Base-by-base conservation (phyloP, 2,113 vertebrate genomes). In the Poeciliopsis prolifica region DNA sequence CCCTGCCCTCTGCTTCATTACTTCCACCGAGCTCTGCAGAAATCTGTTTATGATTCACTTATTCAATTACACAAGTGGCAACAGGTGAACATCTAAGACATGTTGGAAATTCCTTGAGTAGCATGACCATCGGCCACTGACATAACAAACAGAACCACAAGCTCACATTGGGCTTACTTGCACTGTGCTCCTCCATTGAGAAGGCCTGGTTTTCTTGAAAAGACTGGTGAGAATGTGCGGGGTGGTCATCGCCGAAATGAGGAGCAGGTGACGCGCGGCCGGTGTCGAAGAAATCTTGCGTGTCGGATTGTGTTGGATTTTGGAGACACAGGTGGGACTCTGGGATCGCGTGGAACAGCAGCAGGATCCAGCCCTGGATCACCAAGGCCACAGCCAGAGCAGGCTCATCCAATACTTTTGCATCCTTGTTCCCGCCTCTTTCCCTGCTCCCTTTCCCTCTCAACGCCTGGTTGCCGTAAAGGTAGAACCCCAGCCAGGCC, bases 171-270 rank as follows among this genome's bases (percentile, higher is more conserved):
- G 64, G 40, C 91, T 19, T 91, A 98, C 98, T 97, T 96, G 96
- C 94, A 4, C 94, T 95, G 83, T 97, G 97, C 70, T 99, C 97
- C 64, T 99, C 98, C 94, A 99, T 94, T 4, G 97, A 97, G 87
- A 97, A 99, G 75, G 95, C 95, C 86, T 98, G 97, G 85, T 98
- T 99, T 78, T 99, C 97, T 90, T 96, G 95, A 88, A 97, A 99
- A 79, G 96, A 93, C 51, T 95, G 92, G 80, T 93, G 92, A 3
- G 96, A 93, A 87, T 96, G 96, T 81, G 86, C 40, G 4, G 95
- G 94, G 54, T 95, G 91, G 1, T 98, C 97, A 22, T 99, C 97
- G 94, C 3, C 96, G 95, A 94, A 98, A 94, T 48, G 95, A 91
- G 96, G 84, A 88, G 94, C 0, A 42, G 96, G 94, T 61, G 95